Evolutionary conservation across 2,888 invertebrate species (phyloP).

Genomic region (Panzeria rudis): DNA sequence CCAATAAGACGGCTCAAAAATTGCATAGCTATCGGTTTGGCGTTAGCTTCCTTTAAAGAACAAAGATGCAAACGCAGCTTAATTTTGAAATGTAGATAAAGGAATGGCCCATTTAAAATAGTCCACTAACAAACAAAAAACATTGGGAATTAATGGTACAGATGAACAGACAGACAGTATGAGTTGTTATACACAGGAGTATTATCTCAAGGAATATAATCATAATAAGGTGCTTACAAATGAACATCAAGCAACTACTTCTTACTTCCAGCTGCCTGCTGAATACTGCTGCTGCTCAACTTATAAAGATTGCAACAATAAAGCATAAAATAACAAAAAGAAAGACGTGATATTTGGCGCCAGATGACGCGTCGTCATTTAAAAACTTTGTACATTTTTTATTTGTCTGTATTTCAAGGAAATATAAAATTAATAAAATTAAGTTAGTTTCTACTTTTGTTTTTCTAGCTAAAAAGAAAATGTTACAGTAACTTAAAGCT

Average conservation of each 20-base stretch:
- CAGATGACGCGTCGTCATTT: slow-evolving; percentile 67
- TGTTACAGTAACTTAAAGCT: neutral
- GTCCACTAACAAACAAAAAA: no score
- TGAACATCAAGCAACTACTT: slow-evolving; percentile 50
- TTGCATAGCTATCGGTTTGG: no score
- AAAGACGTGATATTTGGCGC: slow-evolving; percentile 69
- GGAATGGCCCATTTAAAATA: no score
- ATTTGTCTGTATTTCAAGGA: slow-evolving; percentile 18
- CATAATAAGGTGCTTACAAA: slow-evolving; percentile 64
- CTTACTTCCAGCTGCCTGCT: neutral
- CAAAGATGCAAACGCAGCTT: no score
- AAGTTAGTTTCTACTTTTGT: slow-evolving; percentile 5
- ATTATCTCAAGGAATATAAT: slow-evolving; percentile 66
- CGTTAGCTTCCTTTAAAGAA: no score
- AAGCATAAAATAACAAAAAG: slow-evolving; percentile 23
- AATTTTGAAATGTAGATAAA: no score
- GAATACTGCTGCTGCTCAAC: slow-evolving; percentile 9
- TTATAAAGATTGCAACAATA: slow-evolving; percentile 17
- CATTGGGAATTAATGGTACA: neutral
- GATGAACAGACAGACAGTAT: slow-evolving; percentile 27
- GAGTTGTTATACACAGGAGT: slow-evolving; percentile 67
- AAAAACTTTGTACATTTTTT: slow-evolving; percentile 46
- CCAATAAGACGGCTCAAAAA: no score
- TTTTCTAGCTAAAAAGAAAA: neutral
- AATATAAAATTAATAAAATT: slow-evolving; percentile 29